phyloP scores from a whole-genome alignment of 2,797 vertebrate species.

The Remorina albescens region DNA sequence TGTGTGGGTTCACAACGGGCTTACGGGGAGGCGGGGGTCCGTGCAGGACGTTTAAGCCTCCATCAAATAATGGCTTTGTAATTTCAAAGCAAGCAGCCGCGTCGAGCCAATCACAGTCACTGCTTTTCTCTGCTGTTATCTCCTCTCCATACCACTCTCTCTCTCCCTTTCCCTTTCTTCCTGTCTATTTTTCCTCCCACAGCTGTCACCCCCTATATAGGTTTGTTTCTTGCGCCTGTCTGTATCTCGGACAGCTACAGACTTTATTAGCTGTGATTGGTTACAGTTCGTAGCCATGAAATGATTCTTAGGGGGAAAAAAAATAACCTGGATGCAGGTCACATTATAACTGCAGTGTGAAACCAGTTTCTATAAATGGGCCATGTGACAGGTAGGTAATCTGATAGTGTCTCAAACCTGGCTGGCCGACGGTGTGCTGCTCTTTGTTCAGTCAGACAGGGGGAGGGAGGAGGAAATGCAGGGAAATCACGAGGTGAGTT shows the following conservation, averaged over 20 bases:
- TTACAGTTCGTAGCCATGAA: slow-evolving; percentile 75
- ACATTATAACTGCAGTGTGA: slow-evolving; percentile 31
- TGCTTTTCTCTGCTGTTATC: slow-evolving; percentile 60
- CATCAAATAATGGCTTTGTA: slow-evolving; percentile 69
- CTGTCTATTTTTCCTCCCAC: slow-evolving; percentile 22
- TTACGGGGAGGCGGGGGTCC: slow-evolving; percentile 37
- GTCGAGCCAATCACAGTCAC: slow-evolving; percentile 47
- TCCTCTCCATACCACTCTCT: slow-evolving; percentile 20
- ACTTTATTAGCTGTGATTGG: slow-evolving; percentile 79
- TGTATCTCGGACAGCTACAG: slow-evolving; percentile 62
- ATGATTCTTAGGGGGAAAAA: slow-evolving; percentile 48
- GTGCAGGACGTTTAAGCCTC: slow-evolving; percentile 58
- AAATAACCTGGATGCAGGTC: slow-evolving; percentile 31
- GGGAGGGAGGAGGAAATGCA: not conserved
- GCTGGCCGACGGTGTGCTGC: not conserved
- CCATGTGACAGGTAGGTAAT: slow-evolving; percentile 32
- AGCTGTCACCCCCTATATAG: slow-evolving; percentile 12
- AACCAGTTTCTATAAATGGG: slow-evolving; percentile 36
- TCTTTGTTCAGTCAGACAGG: slow-evolving; percentile 18
- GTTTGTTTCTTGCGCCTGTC: slow-evolving; percentile 28
- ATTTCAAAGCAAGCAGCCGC: slow-evolving; percentile 67
- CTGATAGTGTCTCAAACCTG: slow-evolving; percentile 35
- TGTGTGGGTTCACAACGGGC: slow-evolving; percentile 39
- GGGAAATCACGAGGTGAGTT: not conserved
- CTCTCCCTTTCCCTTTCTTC: slow-evolving; percentile 39